Evolutionary conservation across 2,797 vertebrate genomes (phyloP).

Genomic region (Schizopygopsis malacanthus): DNA sequence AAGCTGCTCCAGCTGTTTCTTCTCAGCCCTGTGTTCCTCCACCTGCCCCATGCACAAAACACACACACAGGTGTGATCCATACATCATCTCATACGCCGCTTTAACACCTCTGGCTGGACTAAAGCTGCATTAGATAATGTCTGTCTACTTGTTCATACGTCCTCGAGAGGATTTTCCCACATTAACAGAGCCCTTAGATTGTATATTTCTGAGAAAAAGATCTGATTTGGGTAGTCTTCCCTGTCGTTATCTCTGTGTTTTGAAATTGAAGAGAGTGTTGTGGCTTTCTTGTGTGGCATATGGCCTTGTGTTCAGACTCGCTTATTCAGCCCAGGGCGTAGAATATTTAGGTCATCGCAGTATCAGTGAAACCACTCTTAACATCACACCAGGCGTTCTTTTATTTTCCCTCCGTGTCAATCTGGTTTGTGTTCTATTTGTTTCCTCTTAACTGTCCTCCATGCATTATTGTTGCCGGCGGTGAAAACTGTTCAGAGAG

Average conservation of each 20-base stretch:
- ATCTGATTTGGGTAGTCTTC: not conserved
- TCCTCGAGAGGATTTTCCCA: not conserved
- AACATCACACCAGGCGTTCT: slow-evolving; percentile 45
- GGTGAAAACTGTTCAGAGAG: slow-evolving; percentile 19
- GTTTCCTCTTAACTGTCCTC: slow-evolving; percentile 25
- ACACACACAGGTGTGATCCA: slow-evolving; percentile 24
- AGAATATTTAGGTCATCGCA: slow-evolving; percentile 60
- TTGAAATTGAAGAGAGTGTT: slow-evolving; percentile 16
- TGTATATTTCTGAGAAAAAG: not conserved
- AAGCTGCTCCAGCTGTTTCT: slow-evolving; percentile 79
- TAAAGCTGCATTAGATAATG: slow-evolving; percentile 26
- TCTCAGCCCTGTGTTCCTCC: slow-evolving; percentile 79
- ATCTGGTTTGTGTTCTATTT: slow-evolving; percentile 42
- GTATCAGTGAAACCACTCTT: slow-evolving; percentile 55
- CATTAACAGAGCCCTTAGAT: not conserved
- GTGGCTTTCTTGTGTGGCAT: slow-evolving; percentile 43
- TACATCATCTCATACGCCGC: not conserved
- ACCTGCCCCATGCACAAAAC: slow-evolving; percentile 71
- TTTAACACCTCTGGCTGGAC: slow-evolving; percentile 14
- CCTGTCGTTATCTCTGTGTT: slow-evolving; percentile 13
- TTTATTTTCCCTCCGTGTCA: slow-evolving; percentile 39
- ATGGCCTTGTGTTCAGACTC: slow-evolving; percentile 42
- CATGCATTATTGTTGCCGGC: slow-evolving; percentile 13
- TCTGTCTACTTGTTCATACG: not conserved
- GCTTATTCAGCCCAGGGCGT: slow-evolving; percentile 34